Percentiles rank a stretch among this genome's conserved stretches.
Conservation (phyloP, 2,888 invertebrate species). For the Conistra vaccinii region DNA sequence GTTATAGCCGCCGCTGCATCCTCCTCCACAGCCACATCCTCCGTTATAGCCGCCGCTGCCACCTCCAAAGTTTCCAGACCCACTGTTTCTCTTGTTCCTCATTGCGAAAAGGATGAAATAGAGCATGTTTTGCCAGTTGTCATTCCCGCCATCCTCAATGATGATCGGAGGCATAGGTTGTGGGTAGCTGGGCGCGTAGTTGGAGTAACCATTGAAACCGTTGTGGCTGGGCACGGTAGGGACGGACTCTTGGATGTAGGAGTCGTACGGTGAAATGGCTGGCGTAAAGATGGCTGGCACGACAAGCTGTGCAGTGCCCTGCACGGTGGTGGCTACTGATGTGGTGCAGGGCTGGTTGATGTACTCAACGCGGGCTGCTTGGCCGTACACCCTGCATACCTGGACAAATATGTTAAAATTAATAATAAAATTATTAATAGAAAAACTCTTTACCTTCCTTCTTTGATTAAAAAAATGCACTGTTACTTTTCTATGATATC, state of each 20-base stretch:
- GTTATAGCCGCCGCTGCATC: constrained; percentile 35
- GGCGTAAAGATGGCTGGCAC: constrained; percentile 79
- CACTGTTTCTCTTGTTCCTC: constrained; percentile 67
- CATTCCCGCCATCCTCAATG: constrained; percentile 68
- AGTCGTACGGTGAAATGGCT: constrained; percentile 64
- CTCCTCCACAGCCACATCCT: constrained; percentile 49
- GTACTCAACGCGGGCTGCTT: constrained; percentile 54
- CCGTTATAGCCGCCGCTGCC: constrained; percentile 48
- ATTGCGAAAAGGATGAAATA: constrained; percentile 78
- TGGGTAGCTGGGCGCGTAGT: constrained; percentile 47
- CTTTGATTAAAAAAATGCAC: too few relatives aligned
- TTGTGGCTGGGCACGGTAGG: constrained; percentile 57
- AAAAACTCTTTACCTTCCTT: too few relatives aligned
- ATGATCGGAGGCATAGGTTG: constrained; percentile 73
- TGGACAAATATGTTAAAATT: constrained; percentile 10
- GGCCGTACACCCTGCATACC: constrained; percentile 51
- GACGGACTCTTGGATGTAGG: constrained; percentile 54
- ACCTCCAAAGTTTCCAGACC: constrained; percentile 54
- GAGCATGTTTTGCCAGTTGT: constrained; percentile 70
- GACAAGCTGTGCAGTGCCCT: constrained; percentile 71
- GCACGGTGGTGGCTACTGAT: constrained; percentile 42
- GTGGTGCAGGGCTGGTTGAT: constrained; percentile 53
- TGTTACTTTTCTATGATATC: too few relatives aligned
- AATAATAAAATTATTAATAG: too few relatives aligned
- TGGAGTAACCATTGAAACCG: constrained; percentile 42